These are phyloP conservation scores for Apostichopus leukothele DNA, from an alignment of 53 echinoderm and acorn worm genomes.

Conservation along the genomic window DNA sequence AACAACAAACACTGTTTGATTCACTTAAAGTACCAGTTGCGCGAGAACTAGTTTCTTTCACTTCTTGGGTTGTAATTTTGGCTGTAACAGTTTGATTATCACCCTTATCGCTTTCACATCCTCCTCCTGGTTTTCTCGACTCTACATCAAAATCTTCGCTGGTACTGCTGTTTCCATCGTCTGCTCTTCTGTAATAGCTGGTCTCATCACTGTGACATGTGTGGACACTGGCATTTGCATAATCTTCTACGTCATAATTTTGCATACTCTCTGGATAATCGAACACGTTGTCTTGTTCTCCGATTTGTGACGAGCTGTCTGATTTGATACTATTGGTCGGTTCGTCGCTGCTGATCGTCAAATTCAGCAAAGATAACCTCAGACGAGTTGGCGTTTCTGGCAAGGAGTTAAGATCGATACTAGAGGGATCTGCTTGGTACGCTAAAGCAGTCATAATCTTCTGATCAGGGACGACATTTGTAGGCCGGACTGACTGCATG, in stretches of 20 bases:
- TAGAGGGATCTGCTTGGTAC: conserved; percentile 89
- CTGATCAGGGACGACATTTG: conserved; percentile 79
- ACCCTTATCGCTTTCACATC: neutral
- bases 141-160: conserved; percentile 23
- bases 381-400: conserved; percentile 76
- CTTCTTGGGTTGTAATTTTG: neutral
- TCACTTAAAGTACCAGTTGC: conserved; percentile 38
- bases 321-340: conserved; percentile 48
- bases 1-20: conserved; percentile 53
- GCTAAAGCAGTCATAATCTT: conserved; percentile 98
- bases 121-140: neutral
- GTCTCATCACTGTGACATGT: conserved; percentile 45
- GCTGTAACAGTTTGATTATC: neutral
- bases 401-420: conserved; percentile 71
- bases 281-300: neutral
- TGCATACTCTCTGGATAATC: conserved; percentile 41
- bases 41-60: neutral
- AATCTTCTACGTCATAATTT: conserved; percentile 28
- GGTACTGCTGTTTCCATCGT: conserved; percentile 24
- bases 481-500: conserved; percentile 85
- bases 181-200: conserved; percentile 19
- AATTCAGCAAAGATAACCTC: conserved; percentile 68
- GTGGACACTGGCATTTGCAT: neutral
- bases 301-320: conserved; percentile 28
- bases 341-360: conserved; percentile 54